Evolutionary conservation across 2,888 invertebrate species (phyloP).

Genomic region (Sarcophaga caerulescens): DNA sequence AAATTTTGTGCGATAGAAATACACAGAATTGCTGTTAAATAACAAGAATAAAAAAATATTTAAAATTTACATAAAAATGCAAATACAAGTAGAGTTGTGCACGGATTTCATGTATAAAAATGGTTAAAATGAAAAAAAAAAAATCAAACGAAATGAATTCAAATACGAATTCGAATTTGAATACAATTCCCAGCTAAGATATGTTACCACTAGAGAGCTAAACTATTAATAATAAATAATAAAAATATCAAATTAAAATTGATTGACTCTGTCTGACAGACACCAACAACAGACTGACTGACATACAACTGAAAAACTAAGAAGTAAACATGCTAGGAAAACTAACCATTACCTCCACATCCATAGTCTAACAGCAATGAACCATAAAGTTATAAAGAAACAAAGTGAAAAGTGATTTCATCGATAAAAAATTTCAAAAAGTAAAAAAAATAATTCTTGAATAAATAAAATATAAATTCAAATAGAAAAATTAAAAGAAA

Average conservation of each 20-base stretch:
- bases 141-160: not conserved
- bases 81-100: constrained; percentile 32
- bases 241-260: constrained; percentile 66
- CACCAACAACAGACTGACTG: not conserved
- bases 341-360: not conserved
- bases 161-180: not conserved
- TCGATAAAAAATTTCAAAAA: too few relatives aligned
- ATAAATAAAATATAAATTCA: too few relatives aligned
- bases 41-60: not conserved
- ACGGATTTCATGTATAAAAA: too few relatives aligned
- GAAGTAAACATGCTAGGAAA: too few relatives aligned
- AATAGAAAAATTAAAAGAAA: too few relatives aligned
- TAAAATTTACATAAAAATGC: constrained; percentile 59
- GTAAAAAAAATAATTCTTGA: too few relatives aligned
- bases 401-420: not conserved
- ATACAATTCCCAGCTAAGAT: not conserved
- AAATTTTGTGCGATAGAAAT: constrained; percentile 3
- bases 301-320: not conserved
- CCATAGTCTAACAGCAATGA: not conserved
- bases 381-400: too few relatives aligned
- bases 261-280: constrained; percentile 64
- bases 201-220: not conserved
- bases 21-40: constrained; percentile 18
- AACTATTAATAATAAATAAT: constrained; percentile 65
- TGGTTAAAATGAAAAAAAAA: not conserved